Evolutionary conservation across 1,140 invertebrate genomes (phyloP).

Genomic region (Epicauta chinensis): DNA sequence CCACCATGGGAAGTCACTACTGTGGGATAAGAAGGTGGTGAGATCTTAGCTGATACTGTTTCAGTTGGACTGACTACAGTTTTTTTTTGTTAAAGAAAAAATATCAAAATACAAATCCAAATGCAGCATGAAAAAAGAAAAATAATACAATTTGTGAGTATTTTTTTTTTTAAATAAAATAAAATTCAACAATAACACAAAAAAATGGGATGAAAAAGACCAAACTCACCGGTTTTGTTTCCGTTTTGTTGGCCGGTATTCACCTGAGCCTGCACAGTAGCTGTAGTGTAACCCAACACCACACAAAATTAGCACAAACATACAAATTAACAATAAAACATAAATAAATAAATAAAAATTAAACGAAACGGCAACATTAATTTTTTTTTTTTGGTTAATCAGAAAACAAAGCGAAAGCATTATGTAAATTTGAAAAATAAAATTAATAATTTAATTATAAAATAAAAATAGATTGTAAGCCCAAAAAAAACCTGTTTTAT

Average conservation of each 20-base stretch:
- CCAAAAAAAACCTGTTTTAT: no score
- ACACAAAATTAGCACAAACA: conserved; percentile 22
- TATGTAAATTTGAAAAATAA: no score
- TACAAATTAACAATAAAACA: neutral
- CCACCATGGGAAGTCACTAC: conserved; percentile 37
- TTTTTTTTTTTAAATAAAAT: neutral
- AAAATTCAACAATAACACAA: neutral
- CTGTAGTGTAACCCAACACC: conserved; percentile 29
- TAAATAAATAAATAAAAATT: neutral
- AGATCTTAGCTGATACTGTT: conserved; percentile 23
- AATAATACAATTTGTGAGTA: conserved; percentile 2
- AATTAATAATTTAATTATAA: no score
- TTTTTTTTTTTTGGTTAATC: no score
- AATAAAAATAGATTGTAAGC: no score
- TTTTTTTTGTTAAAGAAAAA: neutral
- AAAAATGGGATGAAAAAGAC: neutral
- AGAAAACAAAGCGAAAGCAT: no score
- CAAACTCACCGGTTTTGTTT: conserved; percentile 40
- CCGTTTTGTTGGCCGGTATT: conserved; percentile 39
- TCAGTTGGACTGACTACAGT: conserved; percentile 29
- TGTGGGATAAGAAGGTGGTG: conserved; percentile 38
- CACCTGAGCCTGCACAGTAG: conserved; percentile 32
- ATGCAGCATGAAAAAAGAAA: conserved; percentile 25
- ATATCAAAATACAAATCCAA: conserved; percentile 9
- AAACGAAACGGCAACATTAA: neutral